phyloP scores from a whole-genome alignment of 2,797 vertebrate species.

The Morelia viridis region DNA sequence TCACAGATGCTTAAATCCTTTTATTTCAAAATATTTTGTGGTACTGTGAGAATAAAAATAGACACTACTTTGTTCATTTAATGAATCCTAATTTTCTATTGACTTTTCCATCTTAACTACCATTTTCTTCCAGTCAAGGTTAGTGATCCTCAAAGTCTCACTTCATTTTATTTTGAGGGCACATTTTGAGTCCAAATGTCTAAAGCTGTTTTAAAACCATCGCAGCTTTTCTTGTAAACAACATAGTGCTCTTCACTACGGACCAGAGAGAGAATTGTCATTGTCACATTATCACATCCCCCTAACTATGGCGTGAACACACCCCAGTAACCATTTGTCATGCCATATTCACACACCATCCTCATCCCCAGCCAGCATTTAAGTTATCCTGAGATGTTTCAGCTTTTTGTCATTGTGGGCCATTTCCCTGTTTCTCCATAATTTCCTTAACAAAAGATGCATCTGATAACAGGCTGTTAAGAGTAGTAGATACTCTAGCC shows the following conservation, averaged over 20 bases:
- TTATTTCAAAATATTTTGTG: not conserved
- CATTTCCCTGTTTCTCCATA: not conserved
- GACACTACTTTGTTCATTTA: not conserved
- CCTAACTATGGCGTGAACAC: not conserved
- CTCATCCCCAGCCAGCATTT: not conserved
- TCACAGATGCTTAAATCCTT: not conserved
- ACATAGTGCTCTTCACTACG: not conserved
- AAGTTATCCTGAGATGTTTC: not conserved
- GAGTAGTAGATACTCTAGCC: not conserved
- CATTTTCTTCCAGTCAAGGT: not conserved
- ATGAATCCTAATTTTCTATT: not conserved
- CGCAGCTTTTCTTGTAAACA: not conserved
- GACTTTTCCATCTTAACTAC: not conserved
- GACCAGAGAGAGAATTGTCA: not conserved
- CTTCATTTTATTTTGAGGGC: not conserved
- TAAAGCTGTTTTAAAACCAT: not conserved
- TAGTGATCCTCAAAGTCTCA: not conserved
- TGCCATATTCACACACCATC: not conserved
- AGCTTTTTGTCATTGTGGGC: not conserved
- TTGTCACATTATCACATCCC: not conserved
- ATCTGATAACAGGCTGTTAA: not conserved
- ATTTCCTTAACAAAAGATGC: not conserved
- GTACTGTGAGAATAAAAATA: not conserved
- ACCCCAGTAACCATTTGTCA: not conserved
- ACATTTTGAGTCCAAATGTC: not conserved